Base-by-base conservation (phyloP, 2,113 vertebrate species). In the Oenanthe oenanthe region DNA sequence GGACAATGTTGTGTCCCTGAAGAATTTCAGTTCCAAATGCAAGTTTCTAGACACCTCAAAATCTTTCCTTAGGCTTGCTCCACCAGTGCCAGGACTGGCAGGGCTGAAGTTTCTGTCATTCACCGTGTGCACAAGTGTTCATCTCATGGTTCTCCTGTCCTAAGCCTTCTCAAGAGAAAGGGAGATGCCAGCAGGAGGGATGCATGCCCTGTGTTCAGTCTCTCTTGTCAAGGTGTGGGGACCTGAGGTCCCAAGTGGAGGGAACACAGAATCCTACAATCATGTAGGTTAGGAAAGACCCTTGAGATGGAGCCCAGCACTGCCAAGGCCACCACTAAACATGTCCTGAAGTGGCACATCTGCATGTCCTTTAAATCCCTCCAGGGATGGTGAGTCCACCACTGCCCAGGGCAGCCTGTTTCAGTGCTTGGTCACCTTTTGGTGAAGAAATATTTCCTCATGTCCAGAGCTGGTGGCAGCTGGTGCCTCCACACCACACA, bases 381-480 rank as follows among this genome's bases (percentile, higher is more conserved):
- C 12, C 42, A n/a, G 42, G n/a, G 18, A 38, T 40, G 50, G 34
- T 0, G 0, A n/a, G n/a, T 48, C 60, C 22, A 63, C 12, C 42
- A 29, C 24, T 56, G 19, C 19, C 12, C 34, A 65, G 24, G 5
- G 5, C 16, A 65, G 42, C 12, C 58, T 74, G 50, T 12, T 24
- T 5, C 29, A 40, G 10, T 12, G 16, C 29, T 21, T 40, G 42
- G 10, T 6, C 24, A n/a, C 7, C 19, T 85, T 65, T 42, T 66
- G 51, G 34, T 31, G 31, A 50, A 57, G 13, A 57, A 66, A 50
- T 66, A 66, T 42, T 34, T 48, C 31, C 61, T 9, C 11, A 20
- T 9, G 9, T 26, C 26, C 61, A 78, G 56, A 71, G 56, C 20
- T 43, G 8, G 14, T 60, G 43, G 32, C 25, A 71, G 15, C 28